phyloP scores from a whole-genome alignment of 2,888 invertebrate genomes.

The Ecliptopera silaceata region DNA sequence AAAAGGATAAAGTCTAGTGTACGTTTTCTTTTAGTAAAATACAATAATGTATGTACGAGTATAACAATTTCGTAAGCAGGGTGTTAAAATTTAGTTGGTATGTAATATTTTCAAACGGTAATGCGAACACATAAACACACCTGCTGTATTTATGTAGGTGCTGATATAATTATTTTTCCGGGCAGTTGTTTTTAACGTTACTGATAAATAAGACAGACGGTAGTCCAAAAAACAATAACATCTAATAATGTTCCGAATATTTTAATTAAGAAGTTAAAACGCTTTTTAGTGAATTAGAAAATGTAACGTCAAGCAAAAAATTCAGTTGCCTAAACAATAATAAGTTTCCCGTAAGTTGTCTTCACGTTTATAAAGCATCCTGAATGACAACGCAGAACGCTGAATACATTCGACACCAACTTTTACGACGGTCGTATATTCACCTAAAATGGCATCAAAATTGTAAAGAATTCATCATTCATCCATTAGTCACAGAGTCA shows the following conservation, averaged over 20 bases:
- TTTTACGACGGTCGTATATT: constrained; percentile 78
- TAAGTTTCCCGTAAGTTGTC: constrained; percentile 68
- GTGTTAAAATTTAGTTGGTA: constrained; percentile 12
- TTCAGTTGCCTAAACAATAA: constrained; percentile 52
- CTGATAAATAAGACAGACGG: constrained; percentile 22
- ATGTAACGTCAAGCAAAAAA: constrained; percentile 49
- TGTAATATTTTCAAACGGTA: constrained; percentile 41
- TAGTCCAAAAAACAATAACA: constrained; percentile 32
- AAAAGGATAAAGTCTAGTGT: too few relatives aligned
- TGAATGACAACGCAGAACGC: constrained; percentile 72
- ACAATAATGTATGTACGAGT: too few relatives aligned
- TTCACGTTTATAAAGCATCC: constrained; percentile 63
- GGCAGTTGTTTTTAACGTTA: neutral
- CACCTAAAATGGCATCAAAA: constrained; percentile 72
- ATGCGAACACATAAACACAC: constrained; percentile 40
- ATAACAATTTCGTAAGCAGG: neutral
- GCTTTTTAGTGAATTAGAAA: constrained; percentile 16
- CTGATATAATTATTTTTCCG: constrained; percentile 29
- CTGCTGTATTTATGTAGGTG: constrained; percentile 33
- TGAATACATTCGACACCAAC: constrained; percentile 72
- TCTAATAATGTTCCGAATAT: constrained; percentile 12
- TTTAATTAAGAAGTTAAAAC: constrained; percentile 26
- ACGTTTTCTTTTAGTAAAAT: too few relatives aligned
- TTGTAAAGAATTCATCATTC: constrained; percentile 81
- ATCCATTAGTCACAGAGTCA: constrained; percentile 80